These are phyloP conservation scores for Drosophila mimetica DNA, from an alignment of 2,888 invertebrate genomes.

Conservation along the genomic window DNA sequence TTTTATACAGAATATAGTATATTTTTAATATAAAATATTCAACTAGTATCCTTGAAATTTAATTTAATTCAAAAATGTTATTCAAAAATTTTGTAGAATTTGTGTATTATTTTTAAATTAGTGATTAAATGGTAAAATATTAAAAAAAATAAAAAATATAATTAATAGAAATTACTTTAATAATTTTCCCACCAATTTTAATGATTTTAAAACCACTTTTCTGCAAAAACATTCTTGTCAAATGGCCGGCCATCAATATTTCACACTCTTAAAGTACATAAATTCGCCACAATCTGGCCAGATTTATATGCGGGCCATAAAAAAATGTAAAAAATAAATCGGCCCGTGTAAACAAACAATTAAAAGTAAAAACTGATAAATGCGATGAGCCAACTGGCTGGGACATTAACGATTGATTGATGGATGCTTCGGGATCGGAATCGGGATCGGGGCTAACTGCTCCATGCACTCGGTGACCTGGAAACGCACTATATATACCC, in stretches of 20 bases:
- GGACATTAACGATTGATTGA: conserved; percentile 42
- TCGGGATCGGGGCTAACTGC: conserved; percentile 34
- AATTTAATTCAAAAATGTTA: too few species aligned
- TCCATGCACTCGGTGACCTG: conserved; percentile 32
- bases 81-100: too few species aligned
- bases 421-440: conserved; percentile 18
- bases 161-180: too few species aligned
- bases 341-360: conserved; percentile 19
- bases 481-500: conserved; percentile 3
- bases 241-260: conserved; percentile 4
- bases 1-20: too few species aligned
- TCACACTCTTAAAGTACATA: conserved; percentile 17
- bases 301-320: conserved; percentile 4
- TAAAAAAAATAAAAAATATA: too few species aligned
- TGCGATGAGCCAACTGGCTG: conserved; percentile 32
- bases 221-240: neutral
- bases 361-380: conserved; percentile 32
- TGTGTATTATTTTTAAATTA: too few species aligned
- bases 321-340: conserved; percentile 11
- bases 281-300: conserved; percentile 2
- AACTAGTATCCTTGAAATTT: too few species aligned
- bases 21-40: too few species aligned
- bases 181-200: too few species aligned
- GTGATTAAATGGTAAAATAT: too few species aligned
- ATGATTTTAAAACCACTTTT: too few species aligned